Conservation (phyloP, 2,888 invertebrate genomes). For the Epinotia bilunana region DNA sequence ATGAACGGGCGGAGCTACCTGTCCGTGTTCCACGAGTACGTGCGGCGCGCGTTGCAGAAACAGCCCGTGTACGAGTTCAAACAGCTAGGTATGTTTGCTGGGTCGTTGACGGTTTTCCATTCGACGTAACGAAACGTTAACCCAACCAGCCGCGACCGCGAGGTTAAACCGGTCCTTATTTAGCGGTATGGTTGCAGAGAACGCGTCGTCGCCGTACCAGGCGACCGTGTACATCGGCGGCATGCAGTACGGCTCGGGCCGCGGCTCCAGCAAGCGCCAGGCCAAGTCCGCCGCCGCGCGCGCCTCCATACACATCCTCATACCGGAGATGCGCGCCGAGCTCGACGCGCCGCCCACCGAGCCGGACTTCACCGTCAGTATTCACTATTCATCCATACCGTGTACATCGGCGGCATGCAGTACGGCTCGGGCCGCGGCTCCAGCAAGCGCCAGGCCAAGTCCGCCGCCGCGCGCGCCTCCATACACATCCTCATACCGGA, state of each 20-base stretch:
- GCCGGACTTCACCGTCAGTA: conserved; percentile 67
- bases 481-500: conserved; percentile 96
- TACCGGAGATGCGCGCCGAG: conserved; percentile 95
- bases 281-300: conserved; percentile 98
- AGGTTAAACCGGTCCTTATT: too few species aligned
- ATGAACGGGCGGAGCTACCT: conserved; percentile 98
- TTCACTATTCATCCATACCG: conserved; percentile 77
- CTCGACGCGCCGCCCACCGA: conserved; percentile 74
- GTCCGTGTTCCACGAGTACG: conserved; percentile 98
- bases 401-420: conserved; percentile 95
- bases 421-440: conserved; percentile 97
- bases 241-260: conserved; percentile 97
- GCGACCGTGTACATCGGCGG: conserved; percentile 96
- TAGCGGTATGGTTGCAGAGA: conserved; percentile 82
- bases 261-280: conserved; percentile 97
- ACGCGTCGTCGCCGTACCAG: conserved; percentile 96
- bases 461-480: conserved; percentile 95
- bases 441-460: conserved; percentile 98
- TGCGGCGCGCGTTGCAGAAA: conserved; percentile 96
- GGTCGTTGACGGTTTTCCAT: too few species aligned
- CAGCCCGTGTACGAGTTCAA: conserved; percentile 97
- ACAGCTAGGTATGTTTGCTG: conserved; percentile 88
- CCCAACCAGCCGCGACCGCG: too few species aligned
- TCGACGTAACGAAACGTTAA: too few species aligned
- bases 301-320: conserved; percentile 94